phyloP scores from a whole-genome alignment of 2,797 vertebrate species.

The Oryzias sinensis region DNA sequence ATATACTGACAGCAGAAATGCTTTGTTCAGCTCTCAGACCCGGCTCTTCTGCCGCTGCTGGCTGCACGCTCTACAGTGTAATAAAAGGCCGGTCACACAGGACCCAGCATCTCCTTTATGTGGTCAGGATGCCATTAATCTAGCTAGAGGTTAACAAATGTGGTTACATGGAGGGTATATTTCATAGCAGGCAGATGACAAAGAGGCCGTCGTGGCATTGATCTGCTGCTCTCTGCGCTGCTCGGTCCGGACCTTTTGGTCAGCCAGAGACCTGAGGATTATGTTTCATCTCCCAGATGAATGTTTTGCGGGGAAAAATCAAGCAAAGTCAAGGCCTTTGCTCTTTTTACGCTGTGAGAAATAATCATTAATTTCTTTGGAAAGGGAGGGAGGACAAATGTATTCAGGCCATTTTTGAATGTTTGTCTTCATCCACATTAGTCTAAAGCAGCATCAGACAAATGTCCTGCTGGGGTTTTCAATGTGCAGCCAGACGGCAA shows the following conservation, averaged over 20 bases:
- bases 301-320: constrained; percentile 52
- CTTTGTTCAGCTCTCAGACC: constrained; percentile 43
- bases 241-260: constrained; percentile 58
- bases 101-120: constrained; percentile 75
- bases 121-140: constrained; percentile 73
- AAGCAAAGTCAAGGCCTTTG: constrained; percentile 39
- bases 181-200: constrained; percentile 70
- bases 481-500: constrained; percentile 19
- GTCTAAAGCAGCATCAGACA: constrained; percentile 50
- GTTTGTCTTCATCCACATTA: constrained; percentile 52
- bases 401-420: constrained; percentile 52
- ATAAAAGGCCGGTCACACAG: constrained; percentile 64
- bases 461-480: constrained; percentile 31
- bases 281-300: constrained; percentile 59
- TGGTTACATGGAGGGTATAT: constrained; percentile 73
- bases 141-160: constrained; percentile 75
- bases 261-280: constrained; percentile 40
- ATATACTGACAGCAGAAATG: constrained; percentile 34
- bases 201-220: constrained; percentile 69
- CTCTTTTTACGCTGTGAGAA: constrained; percentile 38
- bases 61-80: constrained; percentile 40
- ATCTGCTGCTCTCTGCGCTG: constrained; percentile 39
- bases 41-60: constrained; percentile 38
- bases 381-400: constrained; percentile 11
- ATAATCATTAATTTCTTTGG: constrained; percentile 42